Evolutionary conservation across 1,140 invertebrate genomes (phyloP).

Genomic region (Odontomachus brunneus): DNA sequence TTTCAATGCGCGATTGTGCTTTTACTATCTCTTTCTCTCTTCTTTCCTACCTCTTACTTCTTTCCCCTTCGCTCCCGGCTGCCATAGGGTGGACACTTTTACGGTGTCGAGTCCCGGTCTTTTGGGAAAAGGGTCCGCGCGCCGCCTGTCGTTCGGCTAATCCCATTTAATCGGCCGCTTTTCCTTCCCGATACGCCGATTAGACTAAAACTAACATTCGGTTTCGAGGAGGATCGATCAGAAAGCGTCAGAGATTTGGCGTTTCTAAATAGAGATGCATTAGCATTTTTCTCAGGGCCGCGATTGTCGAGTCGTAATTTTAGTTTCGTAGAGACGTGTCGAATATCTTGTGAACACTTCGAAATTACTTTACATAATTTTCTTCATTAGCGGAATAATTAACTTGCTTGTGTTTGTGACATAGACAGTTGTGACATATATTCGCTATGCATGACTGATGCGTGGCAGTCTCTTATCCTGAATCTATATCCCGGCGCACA

Average conservation of each 20-base stretch:
- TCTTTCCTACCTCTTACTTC: constrained; percentile 45
- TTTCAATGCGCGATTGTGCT: constrained; percentile 70
- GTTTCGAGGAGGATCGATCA: constrained; percentile 55
- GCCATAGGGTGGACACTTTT: constrained; percentile 73
- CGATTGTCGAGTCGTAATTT: no score
- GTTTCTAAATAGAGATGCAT: constrained; percentile 24
- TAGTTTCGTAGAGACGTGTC: no score
- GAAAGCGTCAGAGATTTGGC: background rate
- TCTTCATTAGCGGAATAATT: background rate
- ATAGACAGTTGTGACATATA: background rate
- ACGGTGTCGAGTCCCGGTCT: constrained; percentile 75
- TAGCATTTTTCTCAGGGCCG: background rate
- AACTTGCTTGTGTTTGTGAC: background rate
- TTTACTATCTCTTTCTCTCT: constrained; percentile 28
- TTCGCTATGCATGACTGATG: background rate
- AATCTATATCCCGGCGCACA: no score
- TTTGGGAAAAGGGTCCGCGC: constrained; percentile 75
- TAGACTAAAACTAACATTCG: constrained; percentile 52
- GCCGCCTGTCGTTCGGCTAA: constrained; percentile 57
- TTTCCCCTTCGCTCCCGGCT: constrained; percentile 48
- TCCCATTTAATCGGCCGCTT: constrained; percentile 76
- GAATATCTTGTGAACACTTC: no score
- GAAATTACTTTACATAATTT: no score
- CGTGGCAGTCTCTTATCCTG: background rate
- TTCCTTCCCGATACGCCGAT: constrained; percentile 64